Evolutionary conservation across 37 sponge, comb jelly and placozoan species (phyloP).

Genomic region (Spongilla lacustris): DNA sequence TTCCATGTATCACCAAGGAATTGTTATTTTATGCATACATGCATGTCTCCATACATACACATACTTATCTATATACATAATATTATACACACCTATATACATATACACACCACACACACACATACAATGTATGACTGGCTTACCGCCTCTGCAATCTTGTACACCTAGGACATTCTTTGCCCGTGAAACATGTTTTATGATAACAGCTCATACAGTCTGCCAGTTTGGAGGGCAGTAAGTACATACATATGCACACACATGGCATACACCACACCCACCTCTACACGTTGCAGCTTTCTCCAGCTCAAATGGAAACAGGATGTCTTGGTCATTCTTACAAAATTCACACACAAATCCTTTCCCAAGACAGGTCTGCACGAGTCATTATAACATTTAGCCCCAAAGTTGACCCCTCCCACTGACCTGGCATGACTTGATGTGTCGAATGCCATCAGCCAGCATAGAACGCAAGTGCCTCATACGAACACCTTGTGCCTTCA

Average conservation of each 20-base stretch:
- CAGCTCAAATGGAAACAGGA: slow-evolving; percentile 94
- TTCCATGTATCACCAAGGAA: too few relatives aligned
- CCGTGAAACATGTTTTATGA: slow-evolving; percentile 47
- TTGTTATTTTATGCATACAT: too few relatives aligned
- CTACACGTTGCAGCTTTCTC: slow-evolving; percentile 66
- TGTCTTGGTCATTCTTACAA: slow-evolving; percentile 76
- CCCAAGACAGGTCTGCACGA: slow-evolving; percentile 70
- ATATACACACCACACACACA: neutral
- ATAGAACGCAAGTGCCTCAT: slow-evolving; percentile 21
- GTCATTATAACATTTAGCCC: neutral
- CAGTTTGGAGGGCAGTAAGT: neutral
- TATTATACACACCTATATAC: neutral
- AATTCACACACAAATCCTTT: slow-evolving; percentile 97
- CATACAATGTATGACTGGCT: slow-evolving; percentile 2
- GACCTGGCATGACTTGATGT: slow-evolving; percentile 55
- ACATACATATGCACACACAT: neutral
- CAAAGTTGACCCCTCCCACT: neutral
- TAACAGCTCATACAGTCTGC: slow-evolving; percentile 62
- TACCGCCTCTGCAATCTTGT: slow-evolving; percentile 40
- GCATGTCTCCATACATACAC: too few relatives aligned
- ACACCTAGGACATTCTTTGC: slow-evolving; percentile 48
- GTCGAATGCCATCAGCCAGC: slow-evolving; percentile 31
- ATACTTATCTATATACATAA: too few relatives aligned
- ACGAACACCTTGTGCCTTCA: neutral
- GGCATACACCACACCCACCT: slow-evolving; percentile 15